phyloP scores from a whole-genome alignment of 1,140 invertebrate species.

The Pteromalus puparum region DNA sequence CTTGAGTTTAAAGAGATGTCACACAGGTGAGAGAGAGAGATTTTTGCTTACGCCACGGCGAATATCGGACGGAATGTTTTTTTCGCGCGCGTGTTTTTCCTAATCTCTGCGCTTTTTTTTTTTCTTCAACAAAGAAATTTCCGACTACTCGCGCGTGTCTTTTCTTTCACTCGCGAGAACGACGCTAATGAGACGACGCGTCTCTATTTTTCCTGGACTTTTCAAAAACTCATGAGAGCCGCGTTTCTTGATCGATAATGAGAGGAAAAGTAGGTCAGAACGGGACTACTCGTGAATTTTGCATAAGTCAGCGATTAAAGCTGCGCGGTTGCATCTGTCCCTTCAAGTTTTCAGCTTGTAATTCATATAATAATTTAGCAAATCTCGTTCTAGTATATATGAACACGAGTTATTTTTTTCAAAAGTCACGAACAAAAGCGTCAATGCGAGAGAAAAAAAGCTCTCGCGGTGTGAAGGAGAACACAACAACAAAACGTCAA shows the following conservation, averaged over 20 bases:
- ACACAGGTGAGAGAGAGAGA: too few species aligned
- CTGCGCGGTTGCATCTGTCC: too few species aligned
- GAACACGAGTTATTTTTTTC: too few species aligned
- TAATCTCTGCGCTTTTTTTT: background rate
- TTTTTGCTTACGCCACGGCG: too few species aligned
- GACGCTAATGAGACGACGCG: background rate
- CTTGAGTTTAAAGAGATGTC: background rate
- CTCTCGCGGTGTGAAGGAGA: too few species aligned
- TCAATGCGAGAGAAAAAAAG: too few species aligned
- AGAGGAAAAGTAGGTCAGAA: constrained; percentile 1
- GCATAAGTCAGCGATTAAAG: background rate
- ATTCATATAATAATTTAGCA: too few species aligned
- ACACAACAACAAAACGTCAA: too few species aligned
- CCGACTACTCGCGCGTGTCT: background rate
- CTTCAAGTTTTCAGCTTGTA: too few species aligned
- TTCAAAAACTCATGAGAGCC: background rate
- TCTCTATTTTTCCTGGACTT: background rate
- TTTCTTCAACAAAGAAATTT: background rate
- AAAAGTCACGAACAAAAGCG: too few species aligned
- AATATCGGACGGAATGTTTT: background rate
- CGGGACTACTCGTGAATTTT: background rate
- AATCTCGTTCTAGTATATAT: background rate
- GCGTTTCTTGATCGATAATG: background rate
- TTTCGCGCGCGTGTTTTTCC: background rate
- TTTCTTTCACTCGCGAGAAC: background rate